Percentiles rank a stretch among this genome's conserved stretches.
These are phyloP conservation scores for Lithosia quadra DNA, from an alignment of 2,888 invertebrate genomes.

Conservation along the genomic window DNA sequence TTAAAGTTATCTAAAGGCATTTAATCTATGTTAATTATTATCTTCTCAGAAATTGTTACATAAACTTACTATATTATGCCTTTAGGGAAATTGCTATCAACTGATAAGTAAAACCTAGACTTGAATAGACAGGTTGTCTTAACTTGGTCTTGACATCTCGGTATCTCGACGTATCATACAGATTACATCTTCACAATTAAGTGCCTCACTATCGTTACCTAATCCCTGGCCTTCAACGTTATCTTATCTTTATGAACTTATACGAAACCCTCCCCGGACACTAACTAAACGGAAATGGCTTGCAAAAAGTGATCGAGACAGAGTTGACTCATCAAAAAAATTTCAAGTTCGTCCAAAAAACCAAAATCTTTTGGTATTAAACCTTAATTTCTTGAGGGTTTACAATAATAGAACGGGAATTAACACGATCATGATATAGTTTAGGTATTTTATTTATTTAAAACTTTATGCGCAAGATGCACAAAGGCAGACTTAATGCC, in stretches of 20 bases:
- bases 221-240: neutral
- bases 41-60: neutral
- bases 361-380: neutral
- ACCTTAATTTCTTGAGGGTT: neutral
- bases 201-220: neutral
- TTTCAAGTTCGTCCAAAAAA: neutral
- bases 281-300: neutral
- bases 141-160: neutral
- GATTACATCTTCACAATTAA: neutral
- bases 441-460: too few species aligned
- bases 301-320: neutral
- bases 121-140: neutral
- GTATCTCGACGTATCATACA: neutral
- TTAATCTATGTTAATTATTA: neutral
- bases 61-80: neutral
- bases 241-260: conserved; percentile 1
- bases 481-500: too few species aligned
- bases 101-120: neutral
- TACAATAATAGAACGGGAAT: too few species aligned
- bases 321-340: neutral
- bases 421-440: too few species aligned
- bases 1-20: too few species aligned
- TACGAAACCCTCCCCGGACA: neutral
- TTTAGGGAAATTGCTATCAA: too few species aligned
- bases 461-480: too few species aligned